These are phyloP conservation scores for Apaloderma vittatum DNA, from an alignment of 2,113 vertebrate species.

Conservation along the genomic window DNA sequence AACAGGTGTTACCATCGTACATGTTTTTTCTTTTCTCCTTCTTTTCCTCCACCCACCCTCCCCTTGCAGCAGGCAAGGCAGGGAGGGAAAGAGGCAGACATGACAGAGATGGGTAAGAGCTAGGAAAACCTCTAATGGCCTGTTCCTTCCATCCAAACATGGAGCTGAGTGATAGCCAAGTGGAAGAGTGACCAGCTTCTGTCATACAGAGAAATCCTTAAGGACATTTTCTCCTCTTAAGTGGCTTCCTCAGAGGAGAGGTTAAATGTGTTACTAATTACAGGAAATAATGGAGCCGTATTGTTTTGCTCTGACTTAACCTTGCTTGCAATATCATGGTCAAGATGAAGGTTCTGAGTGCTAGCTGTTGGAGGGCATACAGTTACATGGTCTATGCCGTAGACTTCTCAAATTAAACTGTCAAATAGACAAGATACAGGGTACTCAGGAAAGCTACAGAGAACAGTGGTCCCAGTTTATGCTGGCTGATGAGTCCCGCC, in stretches of 20 bases:
- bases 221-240: neutral
- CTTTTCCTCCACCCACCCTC: neutral
- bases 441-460: neutral
- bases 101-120: neutral
- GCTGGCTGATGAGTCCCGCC: neutral
- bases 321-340: neutral
- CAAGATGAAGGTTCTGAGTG: neutral
- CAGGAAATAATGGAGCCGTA: neutral
- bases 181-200: neutral
- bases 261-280: neutral
- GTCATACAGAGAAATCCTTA: neutral
- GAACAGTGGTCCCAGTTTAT: neutral
- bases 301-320: neutral
- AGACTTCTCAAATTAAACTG: neutral
- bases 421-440: neutral
- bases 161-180: neutral
- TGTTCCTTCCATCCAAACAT: neutral
- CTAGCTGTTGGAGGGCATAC: neutral
- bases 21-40: neutral
- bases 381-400: neutral
- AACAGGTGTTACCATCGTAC: conserved; percentile 26
- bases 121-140: neutral
- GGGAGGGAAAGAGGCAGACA: neutral
- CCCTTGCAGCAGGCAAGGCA: neutral
- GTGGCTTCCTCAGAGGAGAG: neutral